Base-by-base conservation (phyloP, 2,888 invertebrate species). In the Automeris io region DNA sequence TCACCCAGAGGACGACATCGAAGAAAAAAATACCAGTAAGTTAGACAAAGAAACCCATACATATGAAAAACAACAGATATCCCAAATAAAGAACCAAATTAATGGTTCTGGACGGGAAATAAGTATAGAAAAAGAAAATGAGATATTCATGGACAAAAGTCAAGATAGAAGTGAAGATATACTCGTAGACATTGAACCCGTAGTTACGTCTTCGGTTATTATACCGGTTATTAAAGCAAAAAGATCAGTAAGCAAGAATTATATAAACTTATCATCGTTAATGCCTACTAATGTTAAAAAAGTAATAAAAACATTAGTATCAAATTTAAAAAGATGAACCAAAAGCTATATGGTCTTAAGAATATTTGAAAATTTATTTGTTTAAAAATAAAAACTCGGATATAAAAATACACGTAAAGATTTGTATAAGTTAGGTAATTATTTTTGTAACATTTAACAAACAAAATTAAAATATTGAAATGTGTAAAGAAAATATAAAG, bases 1-100 rank as follows among this genome's bases (percentile, higher is more conserved):
- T 36, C 73, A 74, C 12, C 73, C 73, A 2, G 73, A 74, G 57
- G 72, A 74, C 39, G 59, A 61, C 26, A 16, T 54, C 6, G 25
- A 23, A 18, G 18, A 29, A n/a, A 29, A 25, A 13, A 7, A 9
- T 11, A 34, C 42, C 1, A 39, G 44, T n/a, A 38, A 29, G 31
- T 49, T 40, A 5, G 37, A 49, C 23, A 33, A n/a, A 9, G 9
- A 18, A 5, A 7, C 23, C 9, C 2, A 16, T 1, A 33, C 18
- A 35, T 25, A n/a, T 9, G n/a, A 21, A 36, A 32, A 2, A 24
- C 13, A 16, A 34, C 2, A 24, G 36, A 24, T 4, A 39, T 18
- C 12, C n/a, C 13, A 5, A 24, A 11, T 23, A 22, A 23, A 7
- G 18, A 24, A 16, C 29, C 29, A 40, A 37, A 37, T 19, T 42